Base-by-base conservation (phyloP, 2,797 vertebrate genomes). In the Rhinophrynus dorsalis region DNA sequence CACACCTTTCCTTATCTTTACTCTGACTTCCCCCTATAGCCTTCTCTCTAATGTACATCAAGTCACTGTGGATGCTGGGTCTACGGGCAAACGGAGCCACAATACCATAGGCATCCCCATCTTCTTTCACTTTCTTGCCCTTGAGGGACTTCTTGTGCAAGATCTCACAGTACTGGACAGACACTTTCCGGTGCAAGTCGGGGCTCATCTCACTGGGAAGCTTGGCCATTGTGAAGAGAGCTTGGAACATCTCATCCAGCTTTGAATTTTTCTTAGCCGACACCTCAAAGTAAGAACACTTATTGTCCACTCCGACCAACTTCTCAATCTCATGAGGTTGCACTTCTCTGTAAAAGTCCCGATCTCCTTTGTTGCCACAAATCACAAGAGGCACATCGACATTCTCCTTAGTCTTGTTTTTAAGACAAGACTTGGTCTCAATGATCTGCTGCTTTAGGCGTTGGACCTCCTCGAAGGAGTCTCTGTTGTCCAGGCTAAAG, bases 151-250 rank as follows among this genome's bases (percentile, higher is more conserved):
- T 97, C 54, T 92, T 88, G 77, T 93, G 94, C 79, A 98, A 83
- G 79, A 94, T 90, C 82, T 98, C 95, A 23, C 94, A 95, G 84
- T 96, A 93, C 81, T 97, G 96, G 66, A 94, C 90, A 0, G 96
- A 98, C 12, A 98, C 93, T 42, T 96, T 96, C 54, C 95, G 90
- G 87, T 99, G 97, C 6, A 98, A 87, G 84, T 96, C 95, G 0
- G 96, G 97, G 87, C 96, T 99, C 97, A 99, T 98, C 71, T 98
- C 97, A 48, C 94, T 91, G 1, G 97, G 97, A 52, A 98, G 88
- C 45, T 95, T 97, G 79, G 96, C 96, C 91, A 99, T 84, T 32
- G 92, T 84, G 7, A 99, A 99, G 70, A 99, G 92, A 0, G 92
- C 91, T 57, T 92, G 94, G 72, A 99, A 99, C 97, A 99, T 99